Conservation (phyloP, 2,113 vertebrate species). For the Gallinago media region DNA sequence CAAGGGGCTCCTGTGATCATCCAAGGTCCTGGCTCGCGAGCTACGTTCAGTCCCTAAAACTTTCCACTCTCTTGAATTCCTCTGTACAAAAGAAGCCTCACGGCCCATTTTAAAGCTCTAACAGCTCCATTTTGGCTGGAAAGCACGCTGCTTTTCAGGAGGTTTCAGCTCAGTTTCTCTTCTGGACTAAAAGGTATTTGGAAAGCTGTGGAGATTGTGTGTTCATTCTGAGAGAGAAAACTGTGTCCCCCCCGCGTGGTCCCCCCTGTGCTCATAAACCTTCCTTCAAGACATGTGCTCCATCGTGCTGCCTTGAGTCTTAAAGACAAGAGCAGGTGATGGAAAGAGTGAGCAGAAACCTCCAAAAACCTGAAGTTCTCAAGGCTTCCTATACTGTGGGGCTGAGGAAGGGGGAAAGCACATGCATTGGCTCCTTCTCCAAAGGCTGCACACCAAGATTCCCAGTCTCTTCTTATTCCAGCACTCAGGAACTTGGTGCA, state of each 20-base stretch:
- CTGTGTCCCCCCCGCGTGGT: accelerated
- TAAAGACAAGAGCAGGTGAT: not conserved
- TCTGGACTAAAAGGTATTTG: not conserved
- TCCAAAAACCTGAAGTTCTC: not conserved
- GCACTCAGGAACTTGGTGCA: not conserved
- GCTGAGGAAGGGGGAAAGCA: not conserved
- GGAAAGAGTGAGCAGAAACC: not conserved
- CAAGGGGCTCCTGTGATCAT: not conserved
- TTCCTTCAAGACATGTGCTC: not conserved
- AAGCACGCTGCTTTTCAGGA: not conserved
- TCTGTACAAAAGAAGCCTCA: not conserved
- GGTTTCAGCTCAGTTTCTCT: not conserved
- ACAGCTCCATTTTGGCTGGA: not conserved
- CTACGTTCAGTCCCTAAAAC: not conserved
- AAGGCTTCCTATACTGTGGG: not conserved
- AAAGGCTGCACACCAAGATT: not conserved
- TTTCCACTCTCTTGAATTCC: not conserved
- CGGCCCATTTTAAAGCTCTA: not conserved
- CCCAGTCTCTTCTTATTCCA: not conserved
- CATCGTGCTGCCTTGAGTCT: not conserved
- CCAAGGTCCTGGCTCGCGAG: not conserved
- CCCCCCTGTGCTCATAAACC: not conserved
- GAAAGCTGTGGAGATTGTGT: not conserved
- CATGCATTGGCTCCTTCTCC: accelerated
- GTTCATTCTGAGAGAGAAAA: not conserved